Conservation (phyloP, 2,113 vertebrate species). For the Speoplatyrhinus poulsoni region DNA sequence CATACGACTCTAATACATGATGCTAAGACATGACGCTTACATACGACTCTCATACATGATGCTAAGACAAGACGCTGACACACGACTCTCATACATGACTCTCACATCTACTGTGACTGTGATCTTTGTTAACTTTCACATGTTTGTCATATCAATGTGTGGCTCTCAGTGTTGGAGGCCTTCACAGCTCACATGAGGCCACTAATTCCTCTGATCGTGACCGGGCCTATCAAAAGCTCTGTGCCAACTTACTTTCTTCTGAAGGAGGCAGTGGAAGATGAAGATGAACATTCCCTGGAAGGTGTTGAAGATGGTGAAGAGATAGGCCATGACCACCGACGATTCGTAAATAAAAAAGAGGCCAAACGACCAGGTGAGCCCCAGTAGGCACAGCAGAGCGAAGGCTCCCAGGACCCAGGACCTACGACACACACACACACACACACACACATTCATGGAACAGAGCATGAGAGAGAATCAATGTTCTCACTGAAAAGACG, state of each 20-base stretch:
- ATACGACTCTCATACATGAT: too few species aligned
- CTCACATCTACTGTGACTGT: too few species aligned
- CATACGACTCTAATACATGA: too few species aligned
- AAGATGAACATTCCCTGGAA: constrained; percentile 99
- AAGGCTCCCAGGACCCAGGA: constrained; percentile 98
- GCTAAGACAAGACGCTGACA: too few species aligned
- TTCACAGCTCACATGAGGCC: constrained; percentile 10
- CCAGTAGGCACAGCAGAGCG: constrained; percentile 93
- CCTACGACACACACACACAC: constrained; percentile 68
- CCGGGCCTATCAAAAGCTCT: not conserved
- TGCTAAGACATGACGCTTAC: too few species aligned
- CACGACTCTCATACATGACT: too few species aligned
- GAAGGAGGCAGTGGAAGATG: constrained; percentile 97
- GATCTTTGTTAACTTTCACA: constrained; percentile 6
- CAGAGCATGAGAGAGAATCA: constrained; percentile 18
- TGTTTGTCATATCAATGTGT: constrained; percentile 32
- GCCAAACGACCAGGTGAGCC: constrained; percentile 96
- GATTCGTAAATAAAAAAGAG: constrained; percentile 95
- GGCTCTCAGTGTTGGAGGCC: constrained; percentile 5
- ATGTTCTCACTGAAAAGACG: not conserved
- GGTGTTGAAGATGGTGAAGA: constrained; percentile 98
- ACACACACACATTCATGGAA: constrained; percentile 10
- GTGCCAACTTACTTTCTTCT: constrained; percentile 91
- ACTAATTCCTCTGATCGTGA: constrained; percentile 29
- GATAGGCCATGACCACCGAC: constrained; percentile 95